phyloP scores from a whole-genome alignment of 2,113 vertebrate species.

The Rutilus rutilus region DNA sequence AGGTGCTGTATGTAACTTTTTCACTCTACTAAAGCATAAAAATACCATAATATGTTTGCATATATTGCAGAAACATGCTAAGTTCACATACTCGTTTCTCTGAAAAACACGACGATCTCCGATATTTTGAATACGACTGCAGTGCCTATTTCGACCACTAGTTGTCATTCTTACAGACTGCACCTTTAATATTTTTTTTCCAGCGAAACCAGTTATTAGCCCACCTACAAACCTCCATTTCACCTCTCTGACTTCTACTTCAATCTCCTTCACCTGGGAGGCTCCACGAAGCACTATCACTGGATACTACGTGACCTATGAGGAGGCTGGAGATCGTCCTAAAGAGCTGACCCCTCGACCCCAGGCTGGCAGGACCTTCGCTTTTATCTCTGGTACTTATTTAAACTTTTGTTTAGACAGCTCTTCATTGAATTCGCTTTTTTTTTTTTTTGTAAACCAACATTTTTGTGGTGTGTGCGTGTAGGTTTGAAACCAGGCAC shows the following conservation, averaged over 20 bases:
- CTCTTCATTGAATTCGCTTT: neutral
- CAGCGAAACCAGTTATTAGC: slow-evolving; percentile 82
- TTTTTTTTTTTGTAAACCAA: neutral
- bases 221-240: slow-evolving; percentile 91
- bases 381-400: slow-evolving; percentile 82
- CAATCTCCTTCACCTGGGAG: slow-evolving; percentile 88
- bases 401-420: neutral
- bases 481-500: slow-evolving; percentile 88
- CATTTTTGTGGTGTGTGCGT: slow-evolving; percentile 13
- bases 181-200: neutral
- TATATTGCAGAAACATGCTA: too few relatives aligned
- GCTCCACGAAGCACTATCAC: slow-evolving; percentile 86
- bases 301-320: slow-evolving; percentile 90
- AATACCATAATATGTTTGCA: too few relatives aligned
- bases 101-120: too few relatives aligned
- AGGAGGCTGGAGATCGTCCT: slow-evolving; percentile 80
- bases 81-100: too few relatives aligned
- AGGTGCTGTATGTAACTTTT: too few relatives aligned
- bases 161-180: too few relatives aligned
- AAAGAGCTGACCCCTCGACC: slow-evolving; percentile 85
- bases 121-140: too few relatives aligned
- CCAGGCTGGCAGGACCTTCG: slow-evolving; percentile 78
- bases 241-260: slow-evolving; percentile 86
- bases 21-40: too few relatives aligned
- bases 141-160: too few relatives aligned